Evolutionary conservation across 64 coral and sea anemone species (phyloP).

Genomic region (Pachyseris speciosa): DNA sequence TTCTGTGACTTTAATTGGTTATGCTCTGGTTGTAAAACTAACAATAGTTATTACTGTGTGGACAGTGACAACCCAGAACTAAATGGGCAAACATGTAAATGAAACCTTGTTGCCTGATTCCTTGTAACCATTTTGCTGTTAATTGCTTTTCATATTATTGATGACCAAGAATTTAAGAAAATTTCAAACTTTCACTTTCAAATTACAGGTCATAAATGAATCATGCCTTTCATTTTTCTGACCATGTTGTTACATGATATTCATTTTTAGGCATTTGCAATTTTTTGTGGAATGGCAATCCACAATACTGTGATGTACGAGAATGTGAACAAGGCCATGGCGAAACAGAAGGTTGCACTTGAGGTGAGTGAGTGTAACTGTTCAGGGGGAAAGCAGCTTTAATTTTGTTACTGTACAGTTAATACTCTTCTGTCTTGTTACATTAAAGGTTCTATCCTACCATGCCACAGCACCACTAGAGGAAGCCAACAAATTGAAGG

Average conservation of each 20-base stretch:
- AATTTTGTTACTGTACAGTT: background rate
- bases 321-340: conserved; percentile 98
- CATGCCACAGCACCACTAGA: conserved; percentile 89
- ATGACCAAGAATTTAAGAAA: no score
- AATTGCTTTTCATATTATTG: no score
- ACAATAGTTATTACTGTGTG: no score
- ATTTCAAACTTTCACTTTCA: no score
- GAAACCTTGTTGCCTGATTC: no score
- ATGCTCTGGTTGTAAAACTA: no score
- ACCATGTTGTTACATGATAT: background rate
- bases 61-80: no score
- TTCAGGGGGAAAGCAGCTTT: background rate
- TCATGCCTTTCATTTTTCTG: no score
- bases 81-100: no score
- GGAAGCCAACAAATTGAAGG: conserved; percentile 86
- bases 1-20: no score
- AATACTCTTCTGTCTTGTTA: background rate
- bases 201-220: no score
- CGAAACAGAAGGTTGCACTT: conserved; percentile 96
- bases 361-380: conserved; percentile 70
- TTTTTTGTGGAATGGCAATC: conserved; percentile 99
- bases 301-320: conserved; percentile 97
- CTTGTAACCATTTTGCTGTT: no score
- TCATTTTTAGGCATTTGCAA: conserved; percentile 92
- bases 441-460: conserved; percentile 90